Conservation (phyloP, 2,797 vertebrate genomes). For the Cygnus olor region DNA sequence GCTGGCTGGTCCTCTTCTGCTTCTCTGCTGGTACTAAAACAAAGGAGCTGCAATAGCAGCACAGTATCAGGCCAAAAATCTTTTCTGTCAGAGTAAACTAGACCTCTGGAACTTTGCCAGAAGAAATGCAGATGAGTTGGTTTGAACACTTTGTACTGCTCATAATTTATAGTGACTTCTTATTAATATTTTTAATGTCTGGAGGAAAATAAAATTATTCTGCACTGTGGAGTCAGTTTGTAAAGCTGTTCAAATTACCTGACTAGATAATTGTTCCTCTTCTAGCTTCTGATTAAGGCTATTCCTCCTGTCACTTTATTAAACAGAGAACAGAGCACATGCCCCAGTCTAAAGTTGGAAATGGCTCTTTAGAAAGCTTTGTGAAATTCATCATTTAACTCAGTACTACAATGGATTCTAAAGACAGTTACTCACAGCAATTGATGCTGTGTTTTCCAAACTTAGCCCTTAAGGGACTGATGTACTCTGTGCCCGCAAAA, state of each 20-base stretch:
- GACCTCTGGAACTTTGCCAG: background rate
- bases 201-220: background rate
- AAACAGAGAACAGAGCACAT: constrained; percentile 9
- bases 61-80: background rate
- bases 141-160: background rate
- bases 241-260: constrained; percentile 21
- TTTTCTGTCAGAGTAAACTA: background rate
- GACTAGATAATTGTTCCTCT: background rate
- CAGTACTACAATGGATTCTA: background rate
- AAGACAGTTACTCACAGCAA: constrained; percentile 1
- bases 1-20: background rate
- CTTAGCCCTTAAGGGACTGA: background rate
- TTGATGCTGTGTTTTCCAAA: background rate
- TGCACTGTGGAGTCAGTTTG: background rate
- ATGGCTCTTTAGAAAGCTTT: constrained; percentile 3
- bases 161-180: constrained; percentile 8
- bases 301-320: constrained; percentile 9
- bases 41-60: background rate
- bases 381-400: constrained; percentile 9
- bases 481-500: background rate
- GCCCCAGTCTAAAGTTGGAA: constrained; percentile 7
- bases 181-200: constrained; percentile 37
- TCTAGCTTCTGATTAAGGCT: background rate
- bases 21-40: background rate
- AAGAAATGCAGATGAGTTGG: background rate